These are phyloP conservation scores for Pollenia angustigena DNA, from an alignment of 2,888 invertebrate genomes.

Conservation along the genomic window DNA sequence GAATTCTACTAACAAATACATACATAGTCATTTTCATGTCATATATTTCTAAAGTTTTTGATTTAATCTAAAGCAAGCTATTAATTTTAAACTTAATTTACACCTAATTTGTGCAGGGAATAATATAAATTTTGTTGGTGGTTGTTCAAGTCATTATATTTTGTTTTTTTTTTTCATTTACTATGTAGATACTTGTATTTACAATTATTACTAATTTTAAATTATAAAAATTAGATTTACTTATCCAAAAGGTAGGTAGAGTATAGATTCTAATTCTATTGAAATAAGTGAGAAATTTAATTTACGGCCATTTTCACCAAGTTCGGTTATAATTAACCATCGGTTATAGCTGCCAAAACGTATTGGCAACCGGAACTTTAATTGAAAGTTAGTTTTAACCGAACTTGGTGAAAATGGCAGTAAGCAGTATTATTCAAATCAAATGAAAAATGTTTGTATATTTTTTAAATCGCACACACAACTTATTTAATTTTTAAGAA, in stretches of 20 bases:
- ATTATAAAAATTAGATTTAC: background rate
- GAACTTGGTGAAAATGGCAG: too few relatives aligned
- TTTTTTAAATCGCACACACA: too few relatives aligned
- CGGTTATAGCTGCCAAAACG: too few relatives aligned
- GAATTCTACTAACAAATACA: background rate
- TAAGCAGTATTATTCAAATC: background rate
- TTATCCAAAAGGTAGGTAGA: background rate
- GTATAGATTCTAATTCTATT: background rate
- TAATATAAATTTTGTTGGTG: background rate
- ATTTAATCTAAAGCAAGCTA: background rate
- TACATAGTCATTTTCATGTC: background rate
- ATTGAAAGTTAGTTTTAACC: too few relatives aligned
- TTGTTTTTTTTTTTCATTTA: slow-evolving; percentile 8
- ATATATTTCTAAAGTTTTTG: background rate
- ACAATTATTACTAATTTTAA: background rate
- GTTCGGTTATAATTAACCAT: too few relatives aligned
- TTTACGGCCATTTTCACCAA: too few relatives aligned
- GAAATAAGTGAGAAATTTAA: slow-evolving; percentile 7
- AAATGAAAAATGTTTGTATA: background rate
- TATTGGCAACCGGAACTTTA: too few relatives aligned
- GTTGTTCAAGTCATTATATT: background rate
- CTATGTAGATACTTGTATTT: background rate
- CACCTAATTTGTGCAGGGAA: background rate
- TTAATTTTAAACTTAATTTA: slow-evolving; percentile 34
- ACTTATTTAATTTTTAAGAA: too few relatives aligned